Evolutionary conservation across 2,888 invertebrate species (phyloP), one percentile per base, ranked within the genome.

Genomic region (Drosophila vallismaia): DNA sequence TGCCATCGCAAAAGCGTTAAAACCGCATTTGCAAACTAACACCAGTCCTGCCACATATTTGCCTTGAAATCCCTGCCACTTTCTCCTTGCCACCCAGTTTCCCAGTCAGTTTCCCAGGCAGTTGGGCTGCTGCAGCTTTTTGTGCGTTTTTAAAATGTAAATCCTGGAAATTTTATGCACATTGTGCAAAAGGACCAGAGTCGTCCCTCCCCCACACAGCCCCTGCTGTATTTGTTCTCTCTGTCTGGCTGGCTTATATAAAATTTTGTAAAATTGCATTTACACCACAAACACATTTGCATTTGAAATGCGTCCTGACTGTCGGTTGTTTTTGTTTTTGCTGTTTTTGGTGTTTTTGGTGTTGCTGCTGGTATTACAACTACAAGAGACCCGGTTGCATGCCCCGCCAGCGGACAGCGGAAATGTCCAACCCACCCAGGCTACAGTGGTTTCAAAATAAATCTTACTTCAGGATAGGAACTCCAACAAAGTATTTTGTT

Each of bases 201-300:
- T 42, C 28, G 24, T 12, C 6, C 33, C 28, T 31, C 9, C 8
- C 26, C 10, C 12, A 24, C 0, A 9, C 6, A 0, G 5, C 19
- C 36, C 1, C 29, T 33, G 9, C 5, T 1, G 19, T 14, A 38
- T 29, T 31, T 12, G 26, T 19, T 33, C 58, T 69, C 56, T 60
- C 42, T 49, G 59, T 62, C 68, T 74, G 63, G n/a, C 64, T 71
- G 74, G 74, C 76, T 75, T 83, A 77, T 81, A 81, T 84, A 84
- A 79, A 76, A 84, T 84, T 84, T 86, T 86, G 86, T 79, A 79
- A 84, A 84, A 86, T 86, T 84, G 84, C 86, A 84, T 84, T 83
- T 84, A 84, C 84, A 84, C 84, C 86, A 81, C 84, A 86, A 85
- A 84, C 79, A 84, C 86, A 86, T 85, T 85, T 85, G 86, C 84